These are phyloP conservation scores for Amphipoea lucens DNA, from an alignment of 2,888 invertebrate species.

Conservation along the genomic window DNA sequence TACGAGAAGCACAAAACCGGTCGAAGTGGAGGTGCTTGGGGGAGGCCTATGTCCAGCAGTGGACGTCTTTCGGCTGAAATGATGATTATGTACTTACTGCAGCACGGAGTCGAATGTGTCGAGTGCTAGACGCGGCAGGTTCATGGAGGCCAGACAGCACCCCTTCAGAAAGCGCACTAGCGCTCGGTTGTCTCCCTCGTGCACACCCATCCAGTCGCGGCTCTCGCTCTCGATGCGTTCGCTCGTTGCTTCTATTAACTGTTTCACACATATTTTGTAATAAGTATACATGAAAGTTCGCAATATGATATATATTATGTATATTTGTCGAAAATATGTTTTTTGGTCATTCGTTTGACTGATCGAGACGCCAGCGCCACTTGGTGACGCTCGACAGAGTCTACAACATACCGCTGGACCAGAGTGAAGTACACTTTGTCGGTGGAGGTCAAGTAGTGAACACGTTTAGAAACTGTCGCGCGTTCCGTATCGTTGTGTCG, in stretches of 20 bases:
- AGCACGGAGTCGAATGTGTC: slow-evolving; percentile 87
- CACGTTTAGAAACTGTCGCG: too few relatives aligned
- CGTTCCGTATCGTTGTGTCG: too few relatives aligned
- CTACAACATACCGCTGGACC: too few relatives aligned
- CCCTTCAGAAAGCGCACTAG: slow-evolving; percentile 95
- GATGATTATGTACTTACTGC: slow-evolving; percentile 39
- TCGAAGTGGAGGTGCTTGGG: too few relatives aligned
- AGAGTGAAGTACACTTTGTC: too few relatives aligned
- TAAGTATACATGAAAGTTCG: not conserved
- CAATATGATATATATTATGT: not conserved
- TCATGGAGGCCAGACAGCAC: slow-evolving; percentile 94
- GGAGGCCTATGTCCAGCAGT: too few relatives aligned
- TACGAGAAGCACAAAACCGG: too few relatives aligned
- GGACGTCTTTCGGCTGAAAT: too few relatives aligned
- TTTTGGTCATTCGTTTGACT: too few relatives aligned
- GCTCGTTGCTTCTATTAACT: slow-evolving; percentile 77
- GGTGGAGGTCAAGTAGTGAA: too few relatives aligned
- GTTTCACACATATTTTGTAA: slow-evolving; percentile 22
- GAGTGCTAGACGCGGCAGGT: slow-evolving; percentile 94
- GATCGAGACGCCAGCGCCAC: too few relatives aligned
- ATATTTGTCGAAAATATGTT: not conserved
- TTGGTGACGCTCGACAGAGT: too few relatives aligned
- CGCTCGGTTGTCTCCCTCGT: slow-evolving; percentile 93
- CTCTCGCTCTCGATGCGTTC: slow-evolving; percentile 63
- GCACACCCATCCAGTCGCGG: slow-evolving; percentile 77